These are phyloP conservation scores for Lophius piscatorius DNA, from an alignment of 2,113 vertebrate genomes.

Conservation along the genomic window DNA sequence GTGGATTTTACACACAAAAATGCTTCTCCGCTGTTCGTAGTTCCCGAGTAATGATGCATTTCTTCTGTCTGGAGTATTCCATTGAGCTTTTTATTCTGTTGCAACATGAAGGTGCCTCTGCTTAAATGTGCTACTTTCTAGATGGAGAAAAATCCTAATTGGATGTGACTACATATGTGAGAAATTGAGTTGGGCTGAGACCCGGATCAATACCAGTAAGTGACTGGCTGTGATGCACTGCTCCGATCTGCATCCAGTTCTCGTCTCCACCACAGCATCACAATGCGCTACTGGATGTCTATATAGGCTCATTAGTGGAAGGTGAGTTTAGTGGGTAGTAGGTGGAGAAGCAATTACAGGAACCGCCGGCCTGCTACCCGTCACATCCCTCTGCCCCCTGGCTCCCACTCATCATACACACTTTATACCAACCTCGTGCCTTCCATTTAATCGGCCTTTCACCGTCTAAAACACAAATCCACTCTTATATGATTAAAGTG, in stretches of 20 bases:
- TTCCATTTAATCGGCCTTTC: conserved; percentile 72
- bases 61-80: too few species aligned
- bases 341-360: conserved; percentile 66
- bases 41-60: not conserved
- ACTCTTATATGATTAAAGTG: conserved; percentile 73
- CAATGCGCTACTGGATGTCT: conserved; percentile 51
- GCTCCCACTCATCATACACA: conserved; percentile 39
- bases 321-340: conserved; percentile 20
- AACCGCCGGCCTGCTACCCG: conserved; percentile 63
- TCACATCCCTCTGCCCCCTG: conserved; percentile 31
- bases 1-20: conserved; percentile 23
- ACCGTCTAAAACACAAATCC: conserved; percentile 65
- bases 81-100: too few species aligned
- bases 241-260: conserved; percentile 37
- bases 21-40: conserved; percentile 1
- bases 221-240: conserved; percentile 47
- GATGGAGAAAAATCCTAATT: conserved; percentile 42
- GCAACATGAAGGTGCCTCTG: conserved; percentile 27
- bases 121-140: conserved; percentile 27
- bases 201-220: conserved; percentile 70
- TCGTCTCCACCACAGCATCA: conserved; percentile 57
- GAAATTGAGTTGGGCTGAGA: conserved; percentile 73
- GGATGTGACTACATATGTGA: conserved; percentile 52
- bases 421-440: conserved; percentile 61
- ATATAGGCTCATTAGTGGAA: conserved; percentile 58